phyloP scores from a whole-genome alignment of 2,888 invertebrate species.

The Ditylenchus weischeri region DNA sequence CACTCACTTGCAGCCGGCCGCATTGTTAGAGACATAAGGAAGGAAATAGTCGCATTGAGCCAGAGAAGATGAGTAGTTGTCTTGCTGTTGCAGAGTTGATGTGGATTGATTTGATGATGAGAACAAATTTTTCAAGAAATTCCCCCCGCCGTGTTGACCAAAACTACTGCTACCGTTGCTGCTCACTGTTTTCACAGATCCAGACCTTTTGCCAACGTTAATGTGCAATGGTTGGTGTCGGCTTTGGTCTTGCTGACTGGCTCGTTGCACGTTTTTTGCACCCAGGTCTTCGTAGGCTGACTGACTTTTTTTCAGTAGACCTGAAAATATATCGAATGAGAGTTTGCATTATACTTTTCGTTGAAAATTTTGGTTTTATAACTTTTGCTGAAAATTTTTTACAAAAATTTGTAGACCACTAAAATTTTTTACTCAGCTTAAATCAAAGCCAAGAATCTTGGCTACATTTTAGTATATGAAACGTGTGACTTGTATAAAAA shows the following conservation, averaged over 20 bases:
- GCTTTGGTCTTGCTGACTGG: neutral
- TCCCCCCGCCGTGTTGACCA: neutral
- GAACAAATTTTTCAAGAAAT: slow-evolving; percentile 22
- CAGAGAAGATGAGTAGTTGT: neutral
- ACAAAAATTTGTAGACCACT: no score
- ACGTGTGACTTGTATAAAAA: no score
- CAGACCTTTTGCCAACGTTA: neutral
- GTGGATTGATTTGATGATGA: slow-evolving; percentile 8
- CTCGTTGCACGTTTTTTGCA: neutral
- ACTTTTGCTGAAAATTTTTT: no score
- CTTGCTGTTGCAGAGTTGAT: neutral
- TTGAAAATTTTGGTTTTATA: no score
- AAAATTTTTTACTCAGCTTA: no score
- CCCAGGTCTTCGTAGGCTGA: slow-evolving; percentile 19
- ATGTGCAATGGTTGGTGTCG: neutral
- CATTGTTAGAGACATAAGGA: neutral
- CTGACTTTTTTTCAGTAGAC: slow-evolving; percentile 22
- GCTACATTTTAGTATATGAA: no score
- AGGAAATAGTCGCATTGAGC: slow-evolving; percentile 10
- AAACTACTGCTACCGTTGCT: slow-evolving; percentile 1
- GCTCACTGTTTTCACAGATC: slow-evolving; percentile 2
- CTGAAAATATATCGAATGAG: slow-evolving; percentile 7
- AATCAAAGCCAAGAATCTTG: no score
- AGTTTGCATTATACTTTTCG: no score
- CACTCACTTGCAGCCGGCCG: neutral